phyloP scores from a whole-genome alignment of 2,113 vertebrate species.

The Prunella fulvescens region DNA sequence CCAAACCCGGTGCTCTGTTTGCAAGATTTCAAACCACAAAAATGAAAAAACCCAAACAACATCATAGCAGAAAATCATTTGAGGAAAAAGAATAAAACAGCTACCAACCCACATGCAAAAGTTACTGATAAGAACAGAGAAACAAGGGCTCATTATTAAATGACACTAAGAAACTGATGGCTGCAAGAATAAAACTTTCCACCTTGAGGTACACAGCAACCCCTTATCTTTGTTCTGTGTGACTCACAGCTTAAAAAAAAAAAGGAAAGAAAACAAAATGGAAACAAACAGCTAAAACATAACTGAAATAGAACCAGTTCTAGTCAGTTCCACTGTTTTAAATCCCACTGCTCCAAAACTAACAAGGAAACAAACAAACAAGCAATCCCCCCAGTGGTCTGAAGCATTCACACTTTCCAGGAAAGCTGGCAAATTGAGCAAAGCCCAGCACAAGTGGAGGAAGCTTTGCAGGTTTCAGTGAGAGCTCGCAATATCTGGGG shows the following conservation, averaged over 20 bases:
- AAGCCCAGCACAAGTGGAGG: not conserved
- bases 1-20: rapidly evolving
- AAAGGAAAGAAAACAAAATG: not conserved
- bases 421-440: not conserved
- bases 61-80: not conserved
- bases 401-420: not conserved
- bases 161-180: not conserved
- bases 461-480: not conserved
- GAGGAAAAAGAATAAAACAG: no score
- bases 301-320: not conserved
- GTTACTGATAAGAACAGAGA: not conserved
- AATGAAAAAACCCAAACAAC: not conserved
- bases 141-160: not conserved
- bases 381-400: not conserved
- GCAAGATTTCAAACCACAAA: not conserved
- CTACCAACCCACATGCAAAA: not conserved
- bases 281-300: not conserved
- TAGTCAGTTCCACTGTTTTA: not conserved
- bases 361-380: not conserved
- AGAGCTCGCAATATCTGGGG: not conserved
- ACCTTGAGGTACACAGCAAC: not conserved
- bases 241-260: not conserved
- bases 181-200: not conserved
- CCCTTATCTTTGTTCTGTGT: not conserved
- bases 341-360: not conserved